A percentile compares a stretch with the other conserved stretches of the same genome.
Evolutionary conservation across 2,113 vertebrate genomes (phyloP).

Genomic region (Lynx canadensis): DNA sequence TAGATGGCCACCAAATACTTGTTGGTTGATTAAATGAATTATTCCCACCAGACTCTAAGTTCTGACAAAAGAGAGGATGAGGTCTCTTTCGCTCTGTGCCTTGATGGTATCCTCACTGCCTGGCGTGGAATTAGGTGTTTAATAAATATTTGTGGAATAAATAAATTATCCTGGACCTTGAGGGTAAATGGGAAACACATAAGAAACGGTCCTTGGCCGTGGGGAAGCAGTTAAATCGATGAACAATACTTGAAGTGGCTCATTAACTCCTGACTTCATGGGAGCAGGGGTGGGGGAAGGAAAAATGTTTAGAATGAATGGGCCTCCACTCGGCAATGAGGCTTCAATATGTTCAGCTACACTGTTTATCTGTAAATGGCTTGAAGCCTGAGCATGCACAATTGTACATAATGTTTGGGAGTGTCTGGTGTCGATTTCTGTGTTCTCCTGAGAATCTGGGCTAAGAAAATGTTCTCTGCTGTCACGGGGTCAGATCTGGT

Average conservation of each 20-base stretch:
- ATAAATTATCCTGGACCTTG: neutral
- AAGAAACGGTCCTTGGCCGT: neutral
- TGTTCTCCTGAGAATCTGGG: neutral
- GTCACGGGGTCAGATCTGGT: neutral
- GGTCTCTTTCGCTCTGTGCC: neutral
- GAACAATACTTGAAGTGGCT: neutral
- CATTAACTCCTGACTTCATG: slow-evolving; percentile 19
- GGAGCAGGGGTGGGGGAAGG: neutral
- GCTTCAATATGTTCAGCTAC: neutral
- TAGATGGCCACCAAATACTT: neutral
- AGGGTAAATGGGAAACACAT: neutral
- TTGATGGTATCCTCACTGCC: neutral
- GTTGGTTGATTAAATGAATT: neutral
- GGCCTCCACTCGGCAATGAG: neutral
- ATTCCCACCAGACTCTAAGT: neutral
- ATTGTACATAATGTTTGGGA: neutral
- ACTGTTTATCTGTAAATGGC: neutral
- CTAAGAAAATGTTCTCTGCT: neutral
- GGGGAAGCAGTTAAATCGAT: neutral
- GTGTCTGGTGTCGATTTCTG: neutral
- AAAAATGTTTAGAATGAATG: neutral
- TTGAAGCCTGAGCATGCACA: accelerated
- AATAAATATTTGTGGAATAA: neutral
- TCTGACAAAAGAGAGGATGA: neutral
- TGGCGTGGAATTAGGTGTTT: neutral